A percentile compares a stretch with the other conserved stretches of the same genome.
These are phyloP conservation scores for Sminthurinus aureus DNA, from an alignment of 2,888 invertebrate genomes.

Conservation along the genomic window DNA sequence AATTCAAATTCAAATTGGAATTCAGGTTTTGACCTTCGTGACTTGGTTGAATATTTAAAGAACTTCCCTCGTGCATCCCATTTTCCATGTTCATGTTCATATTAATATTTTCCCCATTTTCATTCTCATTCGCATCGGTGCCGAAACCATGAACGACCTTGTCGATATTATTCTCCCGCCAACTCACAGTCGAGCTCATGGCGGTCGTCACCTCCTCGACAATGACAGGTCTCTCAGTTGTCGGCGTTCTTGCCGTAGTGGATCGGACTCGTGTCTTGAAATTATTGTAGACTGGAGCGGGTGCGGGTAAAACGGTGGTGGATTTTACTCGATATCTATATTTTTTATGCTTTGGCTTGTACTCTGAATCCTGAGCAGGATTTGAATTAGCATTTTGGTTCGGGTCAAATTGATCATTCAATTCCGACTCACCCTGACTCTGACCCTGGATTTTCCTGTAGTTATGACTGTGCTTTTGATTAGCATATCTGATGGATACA, in stretches of 20 bases:
- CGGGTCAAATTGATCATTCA: too few species aligned
- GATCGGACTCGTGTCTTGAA: too few species aligned
- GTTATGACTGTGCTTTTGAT: too few species aligned
- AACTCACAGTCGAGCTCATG: background rate
- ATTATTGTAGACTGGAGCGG: background rate
- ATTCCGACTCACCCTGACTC: too few species aligned
- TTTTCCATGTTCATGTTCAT: background rate
- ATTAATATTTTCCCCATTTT: too few species aligned
- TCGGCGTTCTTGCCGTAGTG: background rate
- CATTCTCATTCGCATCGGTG: background rate
- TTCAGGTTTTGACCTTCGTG: background rate
- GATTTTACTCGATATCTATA: background rate
- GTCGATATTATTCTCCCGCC: conserved; percentile 10
- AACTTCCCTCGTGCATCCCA: background rate
- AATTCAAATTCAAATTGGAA: background rate
- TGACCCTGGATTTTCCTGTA: too few species aligned
- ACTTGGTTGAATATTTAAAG: background rate
- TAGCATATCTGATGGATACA: too few species aligned
- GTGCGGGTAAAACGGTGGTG: background rate
- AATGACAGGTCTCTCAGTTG: conserved; percentile 2
- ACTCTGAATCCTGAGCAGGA: conserved; percentile 43
- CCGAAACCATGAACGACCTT: background rate
- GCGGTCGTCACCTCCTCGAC: background rate
- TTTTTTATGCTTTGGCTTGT: conserved; percentile 51
- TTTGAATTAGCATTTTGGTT: background rate